These are phyloP conservation scores for Microcebus lehilahytsara DNA, from an alignment of 2,113 vertebrate species.

Conservation along the genomic window DNA sequence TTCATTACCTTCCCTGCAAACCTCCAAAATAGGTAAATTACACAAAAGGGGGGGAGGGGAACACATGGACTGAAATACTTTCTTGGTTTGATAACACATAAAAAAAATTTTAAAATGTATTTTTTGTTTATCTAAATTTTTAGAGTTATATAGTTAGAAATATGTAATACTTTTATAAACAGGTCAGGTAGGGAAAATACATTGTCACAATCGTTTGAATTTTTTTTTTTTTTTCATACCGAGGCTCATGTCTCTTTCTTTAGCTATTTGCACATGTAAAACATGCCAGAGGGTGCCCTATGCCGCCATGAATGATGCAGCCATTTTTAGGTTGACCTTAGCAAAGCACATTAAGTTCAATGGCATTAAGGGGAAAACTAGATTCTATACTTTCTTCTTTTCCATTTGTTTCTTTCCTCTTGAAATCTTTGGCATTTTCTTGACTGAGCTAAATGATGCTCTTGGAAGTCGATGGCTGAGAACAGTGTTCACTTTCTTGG, in stretches of 20 bases:
- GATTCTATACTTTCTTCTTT: slow-evolving; percentile 84
- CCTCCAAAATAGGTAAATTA: not conserved
- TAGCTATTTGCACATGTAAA: slow-evolving; percentile 89
- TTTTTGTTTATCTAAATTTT: not conserved
- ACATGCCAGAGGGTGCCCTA: slow-evolving; percentile 90
- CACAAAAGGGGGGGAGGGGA: not conserved
- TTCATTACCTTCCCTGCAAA: not conserved
- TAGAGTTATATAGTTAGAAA: not conserved
- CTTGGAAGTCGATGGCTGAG: slow-evolving; percentile 84
- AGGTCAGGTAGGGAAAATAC: slow-evolving; percentile 83
- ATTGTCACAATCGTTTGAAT: slow-evolving; percentile 89
- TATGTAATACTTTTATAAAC: not conserved
- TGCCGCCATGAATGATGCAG: slow-evolving; percentile 90
- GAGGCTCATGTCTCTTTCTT: slow-evolving; percentile 90
- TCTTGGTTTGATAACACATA: not conserved
- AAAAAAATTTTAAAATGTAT: not conserved
- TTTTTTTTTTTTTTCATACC: slow-evolving; percentile 89
- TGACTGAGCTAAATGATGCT: slow-evolving; percentile 82
- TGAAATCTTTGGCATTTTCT: slow-evolving; percentile 82
- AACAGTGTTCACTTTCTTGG: slow-evolving; percentile 80
- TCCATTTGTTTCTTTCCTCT: slow-evolving; percentile 78
- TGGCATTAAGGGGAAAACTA: slow-evolving; percentile 83
- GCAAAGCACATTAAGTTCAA: slow-evolving; percentile 91
- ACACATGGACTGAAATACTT: not conserved
- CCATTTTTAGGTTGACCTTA: slow-evolving; percentile 91